Base-by-base conservation (phyloP, 2,888 invertebrate genomes). In the Cryptocephalus moraei region DNA sequence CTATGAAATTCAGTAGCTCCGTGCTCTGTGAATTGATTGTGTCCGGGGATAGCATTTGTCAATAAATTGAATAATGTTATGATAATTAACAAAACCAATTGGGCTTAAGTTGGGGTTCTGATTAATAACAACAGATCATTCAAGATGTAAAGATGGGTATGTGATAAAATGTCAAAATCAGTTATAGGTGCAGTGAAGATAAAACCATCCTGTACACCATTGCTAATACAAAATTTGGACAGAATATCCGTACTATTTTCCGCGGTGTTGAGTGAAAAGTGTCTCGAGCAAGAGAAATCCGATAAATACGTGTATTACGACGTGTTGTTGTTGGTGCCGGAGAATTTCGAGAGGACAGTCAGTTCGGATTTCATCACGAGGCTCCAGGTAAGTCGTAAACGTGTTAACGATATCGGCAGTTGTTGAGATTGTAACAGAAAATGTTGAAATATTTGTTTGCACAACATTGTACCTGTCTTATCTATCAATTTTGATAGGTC, bases 241-340 rank as follows among this genome's bases (percentile, higher is more conserved):
- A 59, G 69, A 53, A 67, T 70, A 50, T 61, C 62, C 40, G 68
- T 70, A 55, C 57, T 70, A 52, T 70, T 68, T 62, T 67, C 69
- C 47, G 69, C 70, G 32, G 57, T 60, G 48, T 60, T 70, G 46
- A 60, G 61, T 58, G 69, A 70, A 61, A 62, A 60, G 55, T 50
- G 51, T 49, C 50, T 38, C 47, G 45, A 34, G 32, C 49, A 48
- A 31, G 51, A 49, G 39, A 52, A 50, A 41, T 46, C 49, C n/a
- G 64, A 65, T 47, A 62, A 62, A 45, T 49, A 59, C 33, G 59
- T 63, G 33, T 48, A 55, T 33, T 70, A 63, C 58, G 68, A 70
- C 50, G 69, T 71, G 39, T 55, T 58, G 36, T 54, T 63, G 40
- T 57, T 62, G 39, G 61, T 62, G 36, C 63, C 67, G 41, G 58